Evolutionary conservation across 2,113 vertebrate genomes (phyloP).

Genomic region (Psettodes erumei): DNA sequence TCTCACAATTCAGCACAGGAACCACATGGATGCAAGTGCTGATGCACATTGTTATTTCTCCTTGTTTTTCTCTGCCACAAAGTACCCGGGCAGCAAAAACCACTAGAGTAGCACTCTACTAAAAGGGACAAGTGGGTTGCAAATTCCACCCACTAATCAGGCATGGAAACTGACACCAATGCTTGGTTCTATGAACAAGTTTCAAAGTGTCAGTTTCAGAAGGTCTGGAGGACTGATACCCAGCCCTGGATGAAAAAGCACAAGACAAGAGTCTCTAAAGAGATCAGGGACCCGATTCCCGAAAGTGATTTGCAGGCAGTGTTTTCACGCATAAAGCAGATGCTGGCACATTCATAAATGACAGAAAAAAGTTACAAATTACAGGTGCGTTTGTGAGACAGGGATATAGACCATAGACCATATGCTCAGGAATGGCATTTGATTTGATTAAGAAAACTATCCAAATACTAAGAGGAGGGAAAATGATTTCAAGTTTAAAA

Average conservation of each 20-base stretch:
- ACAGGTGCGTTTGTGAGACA: background rate
- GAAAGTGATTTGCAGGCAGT: background rate
- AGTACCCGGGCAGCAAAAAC: too few relatives aligned
- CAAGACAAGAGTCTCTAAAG: too few relatives aligned
- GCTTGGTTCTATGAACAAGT: background rate
- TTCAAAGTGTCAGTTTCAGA: background rate
- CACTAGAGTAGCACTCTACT: too few relatives aligned
- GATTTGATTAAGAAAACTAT: background rate
- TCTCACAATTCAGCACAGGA: constrained; percentile 18
- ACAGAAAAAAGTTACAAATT: too few relatives aligned
- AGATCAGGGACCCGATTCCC: background rate
- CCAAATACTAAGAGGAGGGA: too few relatives aligned
- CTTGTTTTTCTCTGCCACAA: too few relatives aligned
- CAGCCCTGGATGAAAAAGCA: background rate
- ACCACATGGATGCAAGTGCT: background rate
- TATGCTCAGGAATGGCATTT: background rate
- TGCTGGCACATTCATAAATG: background rate
- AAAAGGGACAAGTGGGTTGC: too few relatives aligned
- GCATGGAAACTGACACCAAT: too few relatives aligned
- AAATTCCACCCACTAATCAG: too few relatives aligned
- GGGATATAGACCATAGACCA: too few relatives aligned
- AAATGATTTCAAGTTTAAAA: background rate
- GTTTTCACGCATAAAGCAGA: background rate
- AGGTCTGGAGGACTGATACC: background rate
- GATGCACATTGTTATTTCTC: too few relatives aligned